Percentiles rank a stretch among this genome's conserved stretches.
Evolutionary conservation across 92 coral and sea anemone genomes (phyloP).

Genomic region (Epizoanthus ramosus): DNA sequence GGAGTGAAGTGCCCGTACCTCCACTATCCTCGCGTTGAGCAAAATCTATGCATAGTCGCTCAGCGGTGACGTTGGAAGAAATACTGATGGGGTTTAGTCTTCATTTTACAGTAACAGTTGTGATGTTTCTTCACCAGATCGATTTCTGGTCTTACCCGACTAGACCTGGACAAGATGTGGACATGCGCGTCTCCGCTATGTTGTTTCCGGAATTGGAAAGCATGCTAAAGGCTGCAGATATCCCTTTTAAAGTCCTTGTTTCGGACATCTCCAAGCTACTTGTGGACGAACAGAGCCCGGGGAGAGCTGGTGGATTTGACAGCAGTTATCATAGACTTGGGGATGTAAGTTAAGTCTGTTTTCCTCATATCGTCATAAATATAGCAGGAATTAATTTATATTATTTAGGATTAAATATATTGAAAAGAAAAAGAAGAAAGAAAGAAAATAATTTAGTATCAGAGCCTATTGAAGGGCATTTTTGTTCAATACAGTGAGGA

Average conservation of each 20-base stretch:
- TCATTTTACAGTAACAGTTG: neutral
- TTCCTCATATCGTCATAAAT: neutral
- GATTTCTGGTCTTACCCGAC: slow-evolving; percentile 86
- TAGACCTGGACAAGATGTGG: slow-evolving; percentile 49
- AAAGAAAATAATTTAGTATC: too few species aligned
- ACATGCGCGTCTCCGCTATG: slow-evolving; percentile 62
- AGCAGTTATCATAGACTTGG: slow-evolving; percentile 59
- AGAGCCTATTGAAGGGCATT: too few species aligned
- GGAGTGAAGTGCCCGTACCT: too few species aligned
- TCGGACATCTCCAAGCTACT: slow-evolving; percentile 57
- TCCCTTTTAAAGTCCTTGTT: slow-evolving; percentile 52
- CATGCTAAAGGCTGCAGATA: slow-evolving; percentile 55
- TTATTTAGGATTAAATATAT: too few species aligned
- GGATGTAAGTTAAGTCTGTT: slow-evolving; percentile 51
- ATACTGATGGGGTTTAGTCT: neutral
- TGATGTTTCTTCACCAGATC: slow-evolving; percentile 42
- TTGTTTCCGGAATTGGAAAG: slow-evolving; percentile 55
- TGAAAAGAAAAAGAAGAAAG: too few species aligned
- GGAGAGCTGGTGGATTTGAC: slow-evolving; percentile 80
- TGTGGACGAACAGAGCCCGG: slow-evolving; percentile 56
- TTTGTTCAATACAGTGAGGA: too few species aligned
- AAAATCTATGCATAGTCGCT: neutral
- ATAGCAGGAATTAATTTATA: too few species aligned
- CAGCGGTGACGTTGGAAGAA: neutral
- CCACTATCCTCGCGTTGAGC: too few species aligned